Evolutionary conservation across 2,797 vertebrate species (phyloP).

Genomic region (Lepidocolaptes lacrymiger): DNA sequence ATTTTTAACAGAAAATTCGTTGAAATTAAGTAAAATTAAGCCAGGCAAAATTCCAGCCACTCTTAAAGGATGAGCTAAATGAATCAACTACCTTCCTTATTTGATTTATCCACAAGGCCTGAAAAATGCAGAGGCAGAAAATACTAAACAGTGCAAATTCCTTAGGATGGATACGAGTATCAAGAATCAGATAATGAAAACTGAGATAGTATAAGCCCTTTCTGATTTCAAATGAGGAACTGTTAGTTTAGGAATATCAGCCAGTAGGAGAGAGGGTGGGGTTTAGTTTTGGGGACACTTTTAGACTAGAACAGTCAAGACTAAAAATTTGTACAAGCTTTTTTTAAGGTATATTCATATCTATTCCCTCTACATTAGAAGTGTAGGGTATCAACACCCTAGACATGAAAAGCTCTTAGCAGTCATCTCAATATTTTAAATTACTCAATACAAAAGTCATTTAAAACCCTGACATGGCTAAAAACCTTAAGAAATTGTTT

Average conservation of each 20-base stretch:
- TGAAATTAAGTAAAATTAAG: background rate
- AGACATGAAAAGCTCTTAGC: background rate
- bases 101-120: background rate
- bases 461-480: background rate
- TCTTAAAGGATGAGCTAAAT: background rate
- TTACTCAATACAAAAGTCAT: background rate
- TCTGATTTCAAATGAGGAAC: background rate
- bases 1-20: background rate
- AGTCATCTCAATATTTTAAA: background rate
- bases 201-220: background rate
- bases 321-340: background rate
- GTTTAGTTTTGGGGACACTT: background rate
- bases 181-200: background rate
- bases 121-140: background rate
- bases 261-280: background rate
- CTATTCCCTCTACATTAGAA: background rate
- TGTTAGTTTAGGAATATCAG: background rate
- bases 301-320: background rate
- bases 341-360: background rate
- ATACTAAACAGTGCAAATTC: background rate
- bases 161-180: background rate
- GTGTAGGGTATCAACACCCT: background rate
- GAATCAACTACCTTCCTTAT: background rate
- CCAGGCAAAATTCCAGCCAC: background rate
- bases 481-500: background rate